These are phyloP conservation scores for Laticauda colubrina DNA, from an alignment of 2,113 vertebrate genomes.

Conservation along the genomic window DNA sequence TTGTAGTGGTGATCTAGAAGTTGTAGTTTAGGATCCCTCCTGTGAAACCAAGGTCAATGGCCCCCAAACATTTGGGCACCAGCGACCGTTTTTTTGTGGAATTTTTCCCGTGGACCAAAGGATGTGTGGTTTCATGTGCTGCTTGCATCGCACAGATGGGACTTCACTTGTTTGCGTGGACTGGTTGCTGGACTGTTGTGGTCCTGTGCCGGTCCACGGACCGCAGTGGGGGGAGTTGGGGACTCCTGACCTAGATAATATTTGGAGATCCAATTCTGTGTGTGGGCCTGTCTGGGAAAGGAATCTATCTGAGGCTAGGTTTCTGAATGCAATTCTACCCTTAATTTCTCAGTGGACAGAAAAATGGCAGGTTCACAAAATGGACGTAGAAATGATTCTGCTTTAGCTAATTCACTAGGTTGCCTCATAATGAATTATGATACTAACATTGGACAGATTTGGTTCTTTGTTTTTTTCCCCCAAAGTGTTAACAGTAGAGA, in stretches of 20 bases:
- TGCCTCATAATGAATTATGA: slow-evolving; percentile 63
- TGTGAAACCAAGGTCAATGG: slow-evolving; percentile 33
- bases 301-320: slow-evolving; percentile 64
- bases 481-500: slow-evolving; percentile 67
- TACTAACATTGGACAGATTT: slow-evolving; percentile 53
- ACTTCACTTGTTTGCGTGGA: background rate
- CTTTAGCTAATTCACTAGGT: slow-evolving; percentile 70
- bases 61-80: background rate
- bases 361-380: slow-evolving; percentile 73
- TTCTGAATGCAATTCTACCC: slow-evolving; percentile 65
- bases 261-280: slow-evolving; percentile 19
- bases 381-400: slow-evolving; percentile 75
- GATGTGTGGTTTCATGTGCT: background rate
- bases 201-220: background rate
- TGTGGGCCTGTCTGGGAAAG: slow-evolving; percentile 24
- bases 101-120: too few relatives aligned
- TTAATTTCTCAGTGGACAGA: slow-evolving; percentile 72
- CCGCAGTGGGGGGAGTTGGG: fast-evolving
- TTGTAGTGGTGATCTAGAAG: slow-evolving; percentile 52
- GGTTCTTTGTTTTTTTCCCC: slow-evolving; percentile 35
- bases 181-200: background rate
- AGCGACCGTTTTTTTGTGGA: background rate
- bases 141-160: background rate
- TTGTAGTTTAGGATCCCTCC: slow-evolving; percentile 43
- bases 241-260: slow-evolving; percentile 40